These are phyloP conservation scores for Esox lucius DNA, from an alignment of 2,797 vertebrate genomes.

Conservation along the genomic window DNA sequence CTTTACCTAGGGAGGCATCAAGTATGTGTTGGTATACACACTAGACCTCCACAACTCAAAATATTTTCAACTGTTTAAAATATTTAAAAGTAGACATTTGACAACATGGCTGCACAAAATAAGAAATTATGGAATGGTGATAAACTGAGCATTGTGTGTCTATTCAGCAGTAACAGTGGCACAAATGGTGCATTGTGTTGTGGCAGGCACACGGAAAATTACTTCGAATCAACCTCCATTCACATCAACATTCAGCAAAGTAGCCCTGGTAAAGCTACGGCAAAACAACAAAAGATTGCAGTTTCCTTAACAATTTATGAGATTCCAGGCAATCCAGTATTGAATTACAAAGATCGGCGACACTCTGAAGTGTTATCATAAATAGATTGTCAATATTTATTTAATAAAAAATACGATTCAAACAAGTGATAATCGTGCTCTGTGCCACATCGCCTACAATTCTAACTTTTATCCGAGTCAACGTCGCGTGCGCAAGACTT, in stretches of 20 bases:
- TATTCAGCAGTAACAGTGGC: not conserved
- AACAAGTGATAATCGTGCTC: not conserved
- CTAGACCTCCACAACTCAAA: not conserved
- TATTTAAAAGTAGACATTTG: not conserved
- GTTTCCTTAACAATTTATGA: not conserved
- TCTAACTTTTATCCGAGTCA: not conserved
- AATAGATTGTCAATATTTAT: not conserved
- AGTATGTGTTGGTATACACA: not conserved
- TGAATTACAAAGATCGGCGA: not conserved
- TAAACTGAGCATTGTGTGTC: not conserved
- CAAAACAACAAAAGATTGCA: not conserved
- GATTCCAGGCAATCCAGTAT: not conserved
- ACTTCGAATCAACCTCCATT: not conserved
- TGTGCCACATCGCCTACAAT: not conserved
- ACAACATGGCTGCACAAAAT: not conserved
- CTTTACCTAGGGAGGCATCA: not conserved
- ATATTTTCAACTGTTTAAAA: not conserved
- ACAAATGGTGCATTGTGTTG: not conserved
- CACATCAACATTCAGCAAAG: not conserved
- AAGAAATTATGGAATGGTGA: not conserved
- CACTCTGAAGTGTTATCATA: not conserved
- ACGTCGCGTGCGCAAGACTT: not conserved
- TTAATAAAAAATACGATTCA: not conserved
- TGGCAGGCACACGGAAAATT: constrained; percentile 5
- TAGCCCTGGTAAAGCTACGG: too few relatives aligned